Evolutionary conservation across 2,113 vertebrate species (phyloP).

Genomic region (Chaetorhynchus papuensis): DNA sequence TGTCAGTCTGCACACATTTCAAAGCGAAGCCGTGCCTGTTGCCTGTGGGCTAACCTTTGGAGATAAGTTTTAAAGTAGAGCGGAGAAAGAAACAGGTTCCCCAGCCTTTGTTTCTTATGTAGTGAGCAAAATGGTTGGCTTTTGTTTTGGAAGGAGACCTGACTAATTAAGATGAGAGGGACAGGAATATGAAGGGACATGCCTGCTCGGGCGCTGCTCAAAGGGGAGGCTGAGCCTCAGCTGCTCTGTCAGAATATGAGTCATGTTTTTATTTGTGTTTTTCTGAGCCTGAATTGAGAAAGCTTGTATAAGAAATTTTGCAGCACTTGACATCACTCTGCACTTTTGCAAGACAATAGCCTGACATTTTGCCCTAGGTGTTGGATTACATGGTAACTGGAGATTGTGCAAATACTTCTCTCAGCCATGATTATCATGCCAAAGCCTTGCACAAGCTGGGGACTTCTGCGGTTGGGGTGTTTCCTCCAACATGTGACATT

Average conservation of each 20-base stretch:
- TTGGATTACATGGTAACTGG: constrained; percentile 19
- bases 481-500: background rate
- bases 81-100: background rate
- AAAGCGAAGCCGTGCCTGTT: background rate
- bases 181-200: background rate
- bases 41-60: background rate
- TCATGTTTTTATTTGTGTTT: background rate
- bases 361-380: background rate
- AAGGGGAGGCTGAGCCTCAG: background rate
- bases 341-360: constrained; percentile 1
- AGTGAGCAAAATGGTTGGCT: background rate
- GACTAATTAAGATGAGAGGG: background rate
- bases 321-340: background rate
- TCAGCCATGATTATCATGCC: background rate
- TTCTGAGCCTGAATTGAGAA: constrained; percentile 1
- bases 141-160: background rate
- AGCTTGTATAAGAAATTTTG: background rate
- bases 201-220: background rate
- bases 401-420: constrained; percentile 7
- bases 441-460: background rate
- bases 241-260: background rate
- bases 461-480: background rate
- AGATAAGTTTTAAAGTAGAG: background rate
- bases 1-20: rapidly evolving
- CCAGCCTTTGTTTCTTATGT: background rate